Evolutionary conservation across 2,797 vertebrate species (phyloP).

Genomic region (Dicrostonyx torquatus): DNA sequence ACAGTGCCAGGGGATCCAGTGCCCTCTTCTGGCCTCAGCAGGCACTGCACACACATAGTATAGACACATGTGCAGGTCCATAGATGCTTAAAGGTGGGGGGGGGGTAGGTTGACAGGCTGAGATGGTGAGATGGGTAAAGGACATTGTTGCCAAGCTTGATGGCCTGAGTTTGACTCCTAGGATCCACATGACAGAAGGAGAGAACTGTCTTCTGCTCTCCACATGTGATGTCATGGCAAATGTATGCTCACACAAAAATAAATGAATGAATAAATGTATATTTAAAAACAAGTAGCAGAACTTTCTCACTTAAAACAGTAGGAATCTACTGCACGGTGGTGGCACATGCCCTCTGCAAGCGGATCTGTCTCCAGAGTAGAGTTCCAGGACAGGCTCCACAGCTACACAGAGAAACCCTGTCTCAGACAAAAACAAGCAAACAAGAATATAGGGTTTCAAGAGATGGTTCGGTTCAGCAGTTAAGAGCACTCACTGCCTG

Average conservation of each 20-base stretch:
- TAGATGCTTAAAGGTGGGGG: not conserved
- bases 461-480: not conserved
- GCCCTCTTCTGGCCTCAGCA: not conserved
- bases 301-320: not conserved
- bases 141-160: not conserved
- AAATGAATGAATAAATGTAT: not conserved
- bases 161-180: not conserved
- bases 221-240: too few relatives aligned
- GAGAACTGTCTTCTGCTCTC: not conserved
- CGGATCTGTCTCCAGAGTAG: not conserved
- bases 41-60: not conserved
- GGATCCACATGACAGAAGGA: not conserved
- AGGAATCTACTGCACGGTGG: accelerated
- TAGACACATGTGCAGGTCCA: not conserved
- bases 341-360: not conserved
- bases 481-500: not conserved
- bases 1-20: not conserved
- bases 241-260: not conserved
- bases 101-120: not conserved
- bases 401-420: not conserved
- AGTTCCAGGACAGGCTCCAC: not conserved
- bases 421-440: not conserved
- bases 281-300: not conserved
- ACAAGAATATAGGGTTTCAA: not conserved
- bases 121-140: not conserved